These are phyloP conservation scores for Huso huso DNA, from an alignment of 2,797 vertebrate species.

Conservation along the genomic window DNA sequence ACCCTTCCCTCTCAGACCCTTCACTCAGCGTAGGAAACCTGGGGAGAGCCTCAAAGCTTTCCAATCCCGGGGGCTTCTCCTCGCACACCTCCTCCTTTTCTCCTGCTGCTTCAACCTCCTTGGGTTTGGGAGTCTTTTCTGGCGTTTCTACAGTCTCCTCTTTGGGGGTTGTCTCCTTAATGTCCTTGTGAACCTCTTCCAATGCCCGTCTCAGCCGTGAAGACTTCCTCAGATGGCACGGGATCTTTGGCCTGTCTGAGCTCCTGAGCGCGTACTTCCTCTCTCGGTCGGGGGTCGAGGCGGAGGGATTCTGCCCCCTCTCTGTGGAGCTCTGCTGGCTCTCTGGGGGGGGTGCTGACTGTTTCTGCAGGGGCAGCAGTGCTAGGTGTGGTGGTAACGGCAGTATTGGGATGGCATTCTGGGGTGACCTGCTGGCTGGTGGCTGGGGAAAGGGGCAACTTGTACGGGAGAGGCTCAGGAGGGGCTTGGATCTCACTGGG, in stretches of 20 bases:
- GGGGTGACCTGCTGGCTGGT: constrained; percentile 37
- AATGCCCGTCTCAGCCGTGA: constrained; percentile 60
- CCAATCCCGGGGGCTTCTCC: constrained; percentile 15
- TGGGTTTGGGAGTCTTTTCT: constrained; percentile 7
- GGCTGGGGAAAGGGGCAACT: constrained; percentile 40
- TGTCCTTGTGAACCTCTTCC: constrained; percentile 49
- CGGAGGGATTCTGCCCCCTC: background rate
- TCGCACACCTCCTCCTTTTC: constrained; percentile 45
- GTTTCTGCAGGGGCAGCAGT: constrained; percentile 52
- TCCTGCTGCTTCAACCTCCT: constrained; percentile 34
- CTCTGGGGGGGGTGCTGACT: constrained; percentile 43
- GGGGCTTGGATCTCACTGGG: constrained; percentile 36
- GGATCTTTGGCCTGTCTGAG: constrained; percentile 87
- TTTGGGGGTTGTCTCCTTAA: constrained; percentile 30
- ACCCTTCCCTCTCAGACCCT: constrained; percentile 13
- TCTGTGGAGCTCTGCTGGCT: background rate
- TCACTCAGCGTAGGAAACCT: constrained; percentile 1
- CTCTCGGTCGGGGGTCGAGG: constrained; percentile 64
- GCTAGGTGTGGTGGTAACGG: constrained; percentile 42
- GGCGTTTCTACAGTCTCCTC: background rate
- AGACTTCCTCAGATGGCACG: constrained; percentile 81
- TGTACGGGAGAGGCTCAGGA: constrained; percentile 39
- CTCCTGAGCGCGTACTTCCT: constrained; percentile 89
- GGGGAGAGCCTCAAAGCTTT: background rate
- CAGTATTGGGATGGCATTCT: constrained; percentile 31